These are phyloP conservation scores for Oryzias curvinotus DNA, from an alignment of 2,113 vertebrate genomes.

Conservation along the genomic window DNA sequence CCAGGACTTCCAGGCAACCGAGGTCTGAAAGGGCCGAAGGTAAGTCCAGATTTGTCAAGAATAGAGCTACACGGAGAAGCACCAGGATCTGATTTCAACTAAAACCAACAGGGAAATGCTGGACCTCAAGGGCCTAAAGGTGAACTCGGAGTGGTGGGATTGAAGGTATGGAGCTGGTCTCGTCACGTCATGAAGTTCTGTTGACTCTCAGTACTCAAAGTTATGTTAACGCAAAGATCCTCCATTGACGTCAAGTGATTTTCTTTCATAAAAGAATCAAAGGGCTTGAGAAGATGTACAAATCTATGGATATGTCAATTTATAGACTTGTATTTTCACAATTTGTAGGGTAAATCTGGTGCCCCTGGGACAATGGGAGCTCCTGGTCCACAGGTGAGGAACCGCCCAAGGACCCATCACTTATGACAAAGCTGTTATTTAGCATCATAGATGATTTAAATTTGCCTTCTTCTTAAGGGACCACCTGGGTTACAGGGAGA, in stretches of 20 bases:
- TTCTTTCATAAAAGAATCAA: background rate
- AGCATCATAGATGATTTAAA: constrained; percentile 7
- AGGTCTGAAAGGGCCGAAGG: constrained; percentile 90
- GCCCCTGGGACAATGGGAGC: constrained; percentile 86
- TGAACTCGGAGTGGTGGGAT: constrained; percentile 84
- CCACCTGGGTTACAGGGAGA: constrained; percentile 91
- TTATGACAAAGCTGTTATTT: background rate
- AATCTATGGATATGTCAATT: background rate
- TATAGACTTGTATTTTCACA: constrained; percentile 10
- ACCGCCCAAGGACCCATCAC: background rate
- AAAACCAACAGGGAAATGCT: constrained; percentile 78
- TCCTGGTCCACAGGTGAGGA: constrained; percentile 83
- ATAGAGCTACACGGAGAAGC: background rate
- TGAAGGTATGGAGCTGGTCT: constrained; percentile 79
- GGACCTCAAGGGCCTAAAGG: constrained; percentile 86
- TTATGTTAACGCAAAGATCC: too few species aligned
- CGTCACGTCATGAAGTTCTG: too few species aligned
- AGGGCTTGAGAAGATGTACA: background rate
- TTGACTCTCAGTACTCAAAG: too few species aligned
- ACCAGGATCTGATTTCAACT: background rate
- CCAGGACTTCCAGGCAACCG: constrained; percentile 93
- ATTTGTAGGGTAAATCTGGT: constrained; percentile 85
- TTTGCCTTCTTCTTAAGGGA: constrained; percentile 76
- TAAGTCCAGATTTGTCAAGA: constrained; percentile 53
- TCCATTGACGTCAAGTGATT: too few species aligned